A percentile compares a stretch with the other conserved stretches of the same genome.
These are phyloP conservation scores for Zeuzera pyrina DNA, from an alignment of 2,888 invertebrate genomes.

Conservation along the genomic window DNA sequence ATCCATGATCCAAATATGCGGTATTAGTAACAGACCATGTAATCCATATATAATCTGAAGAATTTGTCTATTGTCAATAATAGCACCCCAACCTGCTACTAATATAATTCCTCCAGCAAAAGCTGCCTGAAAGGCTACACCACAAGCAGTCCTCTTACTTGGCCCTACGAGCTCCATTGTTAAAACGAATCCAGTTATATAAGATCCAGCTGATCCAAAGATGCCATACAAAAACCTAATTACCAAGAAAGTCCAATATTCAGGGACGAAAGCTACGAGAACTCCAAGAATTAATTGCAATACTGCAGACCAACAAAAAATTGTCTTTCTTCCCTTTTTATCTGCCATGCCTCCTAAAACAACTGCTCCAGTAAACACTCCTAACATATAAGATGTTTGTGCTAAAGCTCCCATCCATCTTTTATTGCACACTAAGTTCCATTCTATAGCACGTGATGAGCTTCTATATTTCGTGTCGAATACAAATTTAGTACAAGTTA, in stretches of 20 bases:
- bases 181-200: constrained; percentile 78
- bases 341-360: constrained; percentile 87
- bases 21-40: constrained; percentile 80
- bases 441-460: constrained; percentile 84
- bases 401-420: constrained; percentile 88
- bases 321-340: constrained; percentile 84
- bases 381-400: constrained; percentile 86
- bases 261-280: constrained; percentile 83
- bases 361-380: constrained; percentile 88
- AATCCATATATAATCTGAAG: constrained; percentile 87
- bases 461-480: constrained; percentile 82
- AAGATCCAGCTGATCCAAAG: constrained; percentile 87
- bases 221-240: constrained; percentile 82
- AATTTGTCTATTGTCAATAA: constrained; percentile 80
- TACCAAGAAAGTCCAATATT: constrained; percentile 81
- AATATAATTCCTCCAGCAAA: constrained; percentile 88
- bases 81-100: constrained; percentile 86
- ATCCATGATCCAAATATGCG: constrained; percentile 91
- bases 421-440: constrained; percentile 85
- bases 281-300: constrained; percentile 81
- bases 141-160: constrained; percentile 84
- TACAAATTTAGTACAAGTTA: constrained; percentile 71
- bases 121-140: constrained; percentile 83
- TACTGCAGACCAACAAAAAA: constrained; percentile 86
- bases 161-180: constrained; percentile 90